Conservation (phyloP, 2,888 invertebrate species). For the Drosophila mercatorum region DNA sequence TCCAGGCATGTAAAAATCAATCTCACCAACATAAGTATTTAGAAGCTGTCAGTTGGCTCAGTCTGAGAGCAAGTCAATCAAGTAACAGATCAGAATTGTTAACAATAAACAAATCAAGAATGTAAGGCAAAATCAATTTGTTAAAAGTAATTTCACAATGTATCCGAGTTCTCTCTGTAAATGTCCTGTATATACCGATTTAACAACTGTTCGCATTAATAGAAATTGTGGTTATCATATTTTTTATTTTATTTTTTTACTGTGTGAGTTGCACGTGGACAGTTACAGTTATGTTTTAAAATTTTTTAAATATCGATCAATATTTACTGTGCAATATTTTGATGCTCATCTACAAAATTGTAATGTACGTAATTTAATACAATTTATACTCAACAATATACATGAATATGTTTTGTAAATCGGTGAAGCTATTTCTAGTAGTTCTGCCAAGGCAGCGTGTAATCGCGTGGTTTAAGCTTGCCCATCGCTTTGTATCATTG, state of each 20-base stretch:
- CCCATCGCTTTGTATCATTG: conserved; percentile 68
- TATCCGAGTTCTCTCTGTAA: neutral
- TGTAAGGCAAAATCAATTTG: neutral
- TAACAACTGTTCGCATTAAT: conserved; percentile 1
- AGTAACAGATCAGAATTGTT: neutral
- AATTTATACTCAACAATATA: conserved; percentile 42
- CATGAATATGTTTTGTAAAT: conserved; percentile 29
- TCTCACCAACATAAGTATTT: conserved; percentile 35
- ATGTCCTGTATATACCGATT: neutral
- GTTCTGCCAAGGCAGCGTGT: conserved; percentile 78
- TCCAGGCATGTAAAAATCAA: conserved; percentile 22
- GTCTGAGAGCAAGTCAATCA: conserved; percentile 1
- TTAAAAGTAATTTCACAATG: neutral
- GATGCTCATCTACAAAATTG: conserved; percentile 52
- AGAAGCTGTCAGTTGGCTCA: conserved; percentile 10
- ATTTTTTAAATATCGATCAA: conserved; percentile 29
- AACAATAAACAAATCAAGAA: neutral
- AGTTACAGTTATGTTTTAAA: conserved; percentile 17
- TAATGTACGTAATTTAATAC: conserved; percentile 37
- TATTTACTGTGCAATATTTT: conserved; percentile 52
- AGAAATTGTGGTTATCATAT: conserved; percentile 18
- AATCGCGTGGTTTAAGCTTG: conserved; percentile 76
- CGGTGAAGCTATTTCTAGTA: conserved; percentile 46
- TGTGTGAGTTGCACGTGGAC: conserved; percentile 11
- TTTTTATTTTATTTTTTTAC: conserved; percentile 37